Evolutionary conservation across 2,888 invertebrate genomes (phyloP).

Genomic region (Sceliomorpha sp.): DNA sequence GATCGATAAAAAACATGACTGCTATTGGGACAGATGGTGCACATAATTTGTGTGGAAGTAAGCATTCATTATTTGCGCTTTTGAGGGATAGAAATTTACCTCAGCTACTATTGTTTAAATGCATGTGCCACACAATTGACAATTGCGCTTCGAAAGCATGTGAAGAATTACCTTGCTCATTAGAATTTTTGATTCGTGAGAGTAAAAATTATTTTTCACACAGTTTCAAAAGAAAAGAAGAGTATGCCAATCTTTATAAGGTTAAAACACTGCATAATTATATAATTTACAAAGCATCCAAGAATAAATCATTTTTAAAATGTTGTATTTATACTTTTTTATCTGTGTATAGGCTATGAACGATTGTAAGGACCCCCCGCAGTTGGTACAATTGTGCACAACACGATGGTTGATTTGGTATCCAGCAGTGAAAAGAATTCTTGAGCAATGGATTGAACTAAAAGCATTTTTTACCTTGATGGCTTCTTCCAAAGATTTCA

Average conservation of each 20-base stretch:
- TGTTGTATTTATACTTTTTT: conserved; percentile 2
- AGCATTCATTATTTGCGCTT: conserved; percentile 10
- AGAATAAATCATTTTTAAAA: not conserved
- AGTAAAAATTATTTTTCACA: conserved; percentile 62
- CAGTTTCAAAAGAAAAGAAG: conserved; percentile 38
- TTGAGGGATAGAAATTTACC: conserved; percentile 9
- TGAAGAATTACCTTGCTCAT: conserved; percentile 52
- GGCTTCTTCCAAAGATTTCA: conserved; percentile 30
- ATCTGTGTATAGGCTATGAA: conserved; percentile 39
- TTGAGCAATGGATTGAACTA: conserved; percentile 61
- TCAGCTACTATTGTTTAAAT: conserved; percentile 47
- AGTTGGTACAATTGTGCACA: conserved; percentile 52
- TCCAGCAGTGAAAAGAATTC: conserved; percentile 53
- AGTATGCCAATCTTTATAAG: conserved; percentile 30
- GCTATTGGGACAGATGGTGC: conserved; percentile 65
- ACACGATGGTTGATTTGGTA: conserved; percentile 63
- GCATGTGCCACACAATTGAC: conserved; percentile 62
- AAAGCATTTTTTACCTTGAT: conserved; percentile 54
- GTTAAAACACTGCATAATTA: no score
- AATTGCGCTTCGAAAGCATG: conserved; percentile 61
- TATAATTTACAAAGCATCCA: no score
- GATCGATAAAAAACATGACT: conserved; percentile 55
- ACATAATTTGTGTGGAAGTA: conserved; percentile 14
- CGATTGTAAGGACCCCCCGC: conserved; percentile 37
- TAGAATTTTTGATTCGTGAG: conserved; percentile 63